Evolutionary conservation across 2,797 vertebrate species (phyloP), one percentile per base, ranked within the genome.

Genomic region (Galago senegalensis): DNA sequence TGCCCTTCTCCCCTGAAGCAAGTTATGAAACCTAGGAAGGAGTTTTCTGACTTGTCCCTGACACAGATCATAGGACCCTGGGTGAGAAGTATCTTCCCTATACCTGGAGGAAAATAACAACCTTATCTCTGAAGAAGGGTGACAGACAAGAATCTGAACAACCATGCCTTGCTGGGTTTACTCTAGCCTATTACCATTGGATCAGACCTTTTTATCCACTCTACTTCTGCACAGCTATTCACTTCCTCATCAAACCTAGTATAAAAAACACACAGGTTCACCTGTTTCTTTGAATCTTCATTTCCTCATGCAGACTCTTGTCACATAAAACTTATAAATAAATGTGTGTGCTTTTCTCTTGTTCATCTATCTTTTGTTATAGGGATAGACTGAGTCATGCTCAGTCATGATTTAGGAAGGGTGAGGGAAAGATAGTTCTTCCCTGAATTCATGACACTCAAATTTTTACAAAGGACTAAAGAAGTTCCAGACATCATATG

Each of bases 391-490:
- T 53, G 49, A 16, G 49, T 53, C 49, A 16, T 53, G 49, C 60
- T 90, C 23, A 65, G 13, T 25, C 46, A 53, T 34, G 11, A 40
- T 6, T 72, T 29, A 43, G 16, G 40, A 43, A 43, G 49, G 65
- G 56, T 75, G 6, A 81, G 5, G 37, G 85, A 83, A 73, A 81
- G 43, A 75, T 23, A 73, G 13, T 93, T 63, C 49, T 89, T 21
- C 29, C 34, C 49, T 81, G 37, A 5, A 86, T 27, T 21, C 14
- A 37, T 46, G 82, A 77, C 29, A 27, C 4, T 91, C 80, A 82
- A 82, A 34, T 31, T 92, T 79, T 87, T 85, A 92, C 63, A 75
- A 89, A 89, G 21, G 27, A 75, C 1, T 94, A 29, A 83, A 89
- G 34, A 89, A 79, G 20, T 86, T 70, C 14, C 16, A 69, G 43